Percentiles rank a stretch among this genome's conserved stretches.
These are phyloP conservation scores for Bucorvus abyssinicus DNA, from an alignment of 2,797 vertebrate species.

Conservation along the genomic window DNA sequence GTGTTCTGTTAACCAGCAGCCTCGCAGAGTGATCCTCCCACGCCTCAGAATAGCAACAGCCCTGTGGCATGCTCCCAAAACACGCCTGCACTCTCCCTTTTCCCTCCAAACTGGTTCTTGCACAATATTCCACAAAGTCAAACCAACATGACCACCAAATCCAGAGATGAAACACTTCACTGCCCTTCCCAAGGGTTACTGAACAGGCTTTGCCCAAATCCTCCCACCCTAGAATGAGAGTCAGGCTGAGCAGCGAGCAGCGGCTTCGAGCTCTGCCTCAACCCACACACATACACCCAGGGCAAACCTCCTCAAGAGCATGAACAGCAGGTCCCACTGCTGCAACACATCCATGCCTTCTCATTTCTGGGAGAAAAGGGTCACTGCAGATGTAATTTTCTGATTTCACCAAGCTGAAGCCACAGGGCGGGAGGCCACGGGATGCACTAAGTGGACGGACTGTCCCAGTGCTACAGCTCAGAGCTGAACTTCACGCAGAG, in stretches of 20 bases:
- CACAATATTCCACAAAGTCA: neutral
- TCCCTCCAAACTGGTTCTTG: neutral
- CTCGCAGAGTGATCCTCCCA: conserved; percentile 12
- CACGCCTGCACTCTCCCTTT: neutral
- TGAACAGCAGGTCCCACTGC: neutral
- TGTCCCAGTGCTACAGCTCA: neutral
- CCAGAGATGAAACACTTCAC: neutral
- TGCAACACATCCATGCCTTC: neutral
- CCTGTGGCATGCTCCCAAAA: too few species aligned
- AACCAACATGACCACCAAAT: neutral
- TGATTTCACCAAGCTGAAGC: neutral
- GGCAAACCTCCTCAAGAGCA: neutral
- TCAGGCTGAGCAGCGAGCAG: accelerated
- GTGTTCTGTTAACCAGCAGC: neutral
- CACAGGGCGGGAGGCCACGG: accelerated
- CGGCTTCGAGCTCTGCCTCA: neutral
- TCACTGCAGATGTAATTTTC: neutral
- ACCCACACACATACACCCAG: accelerated
- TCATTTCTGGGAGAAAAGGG: neutral
- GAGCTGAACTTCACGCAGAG: neutral
- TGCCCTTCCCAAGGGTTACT: neutral
- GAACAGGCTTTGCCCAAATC: neutral
- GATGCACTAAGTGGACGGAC: neutral
- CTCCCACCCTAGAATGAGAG: neutral
- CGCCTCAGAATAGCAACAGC: neutral